These are phyloP conservation scores for Tolypeutes matacus DNA, from an alignment of 2,797 vertebrate species.

Conservation along the genomic window DNA sequence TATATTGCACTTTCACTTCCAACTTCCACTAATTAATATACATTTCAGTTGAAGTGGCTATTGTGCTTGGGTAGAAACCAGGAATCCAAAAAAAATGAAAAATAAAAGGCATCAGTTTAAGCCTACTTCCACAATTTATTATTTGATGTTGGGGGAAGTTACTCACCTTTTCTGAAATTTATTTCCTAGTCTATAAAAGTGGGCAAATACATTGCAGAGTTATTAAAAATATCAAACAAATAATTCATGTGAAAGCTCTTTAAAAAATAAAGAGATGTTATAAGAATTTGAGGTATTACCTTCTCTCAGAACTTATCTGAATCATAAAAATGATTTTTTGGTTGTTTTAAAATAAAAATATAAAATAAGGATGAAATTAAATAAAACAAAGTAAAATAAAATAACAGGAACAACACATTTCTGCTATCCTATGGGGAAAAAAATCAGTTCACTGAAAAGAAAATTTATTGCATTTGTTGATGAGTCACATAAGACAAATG, in stretches of 20 bases:
- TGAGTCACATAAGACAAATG: conserved; percentile 6
- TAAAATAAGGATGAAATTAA: conserved; percentile 41
- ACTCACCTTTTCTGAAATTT: neutral
- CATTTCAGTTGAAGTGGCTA: neutral
- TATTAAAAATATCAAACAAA: neutral
- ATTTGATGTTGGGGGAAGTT: neutral
- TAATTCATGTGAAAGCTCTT: neutral
- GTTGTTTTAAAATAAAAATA: neutral
- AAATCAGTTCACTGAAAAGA: conserved; percentile 14
- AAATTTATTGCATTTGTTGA: conserved; percentile 34
- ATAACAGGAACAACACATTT: neutral
- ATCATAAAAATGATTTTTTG: neutral
- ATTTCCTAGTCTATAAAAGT: conserved; percentile 10
- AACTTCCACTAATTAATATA: neutral
- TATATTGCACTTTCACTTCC: neutral
- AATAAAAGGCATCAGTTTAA: neutral
- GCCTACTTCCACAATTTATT: neutral
- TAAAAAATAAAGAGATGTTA: neutral
- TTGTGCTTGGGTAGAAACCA: neutral
- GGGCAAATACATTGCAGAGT: neutral
- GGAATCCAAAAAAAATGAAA: neutral
- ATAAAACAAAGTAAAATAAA: conserved; percentile 5
- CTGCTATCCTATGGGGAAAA: neutral
- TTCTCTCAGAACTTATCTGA: neutral
- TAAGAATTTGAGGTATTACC: neutral